Evolutionary conservation across 2,888 invertebrate species (phyloP).

Genomic region (Ischnura elegans): DNA sequence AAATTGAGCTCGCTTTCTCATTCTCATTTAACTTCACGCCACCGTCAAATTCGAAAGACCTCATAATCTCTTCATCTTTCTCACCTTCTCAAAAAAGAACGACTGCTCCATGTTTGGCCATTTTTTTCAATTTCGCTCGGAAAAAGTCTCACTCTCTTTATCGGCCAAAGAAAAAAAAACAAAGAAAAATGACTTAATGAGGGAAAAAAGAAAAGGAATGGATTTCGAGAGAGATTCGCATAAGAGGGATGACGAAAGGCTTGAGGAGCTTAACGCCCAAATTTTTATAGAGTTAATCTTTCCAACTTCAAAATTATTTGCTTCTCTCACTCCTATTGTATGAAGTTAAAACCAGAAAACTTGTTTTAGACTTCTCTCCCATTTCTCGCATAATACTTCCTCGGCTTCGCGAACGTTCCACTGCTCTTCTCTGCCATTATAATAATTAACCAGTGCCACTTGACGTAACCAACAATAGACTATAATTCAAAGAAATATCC

Average conservation of each 20-base stretch:
- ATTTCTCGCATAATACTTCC: too few relatives aligned
- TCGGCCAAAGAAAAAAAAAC: not conserved
- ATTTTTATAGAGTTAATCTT: not conserved
- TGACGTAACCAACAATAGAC: too few relatives aligned
- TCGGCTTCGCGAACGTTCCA: too few relatives aligned
- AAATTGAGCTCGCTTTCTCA: not conserved
- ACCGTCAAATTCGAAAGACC: not conserved
- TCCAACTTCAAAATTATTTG: too few relatives aligned
- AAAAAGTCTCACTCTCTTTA: not conserved
- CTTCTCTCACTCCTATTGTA: not conserved
- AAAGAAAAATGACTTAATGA: not conserved
- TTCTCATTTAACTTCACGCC: not conserved
- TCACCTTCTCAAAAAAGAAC: not conserved
- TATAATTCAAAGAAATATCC: too few relatives aligned
- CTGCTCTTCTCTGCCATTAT: too few relatives aligned
- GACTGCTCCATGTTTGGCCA: not conserved
- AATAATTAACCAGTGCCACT: too few relatives aligned
- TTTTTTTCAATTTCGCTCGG: conserved; percentile 18
- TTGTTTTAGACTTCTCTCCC: not conserved
- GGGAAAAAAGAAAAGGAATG: not conserved
- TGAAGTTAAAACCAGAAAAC: not conserved
- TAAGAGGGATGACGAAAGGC: not conserved
- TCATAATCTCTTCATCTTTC: not conserved
- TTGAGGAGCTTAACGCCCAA: not conserved
- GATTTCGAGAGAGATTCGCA: not conserved